phyloP scores from a whole-genome alignment of 2,888 invertebrate genomes.

The Plusia festucae region DNA sequence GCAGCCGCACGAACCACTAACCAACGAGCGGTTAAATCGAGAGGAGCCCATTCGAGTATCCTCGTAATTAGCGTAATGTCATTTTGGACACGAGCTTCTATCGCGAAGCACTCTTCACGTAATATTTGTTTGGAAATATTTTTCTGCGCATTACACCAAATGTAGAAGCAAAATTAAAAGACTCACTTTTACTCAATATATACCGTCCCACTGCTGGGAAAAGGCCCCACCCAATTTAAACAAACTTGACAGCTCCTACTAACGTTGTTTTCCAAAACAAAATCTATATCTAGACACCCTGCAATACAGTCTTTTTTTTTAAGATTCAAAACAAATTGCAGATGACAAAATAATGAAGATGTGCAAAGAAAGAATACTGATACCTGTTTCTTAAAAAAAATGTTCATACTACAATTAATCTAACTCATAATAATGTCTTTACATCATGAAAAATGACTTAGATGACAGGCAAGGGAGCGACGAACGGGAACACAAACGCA shows the following conservation, averaged over 20 bases:
- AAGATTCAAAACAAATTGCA: no score
- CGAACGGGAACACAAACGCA: background rate
- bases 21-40: slow-evolving; percentile 1
- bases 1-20: background rate
- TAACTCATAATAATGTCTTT: background rate
- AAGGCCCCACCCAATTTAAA: no score
- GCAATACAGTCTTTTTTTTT: no score
- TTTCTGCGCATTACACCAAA: background rate
- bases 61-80: background rate
- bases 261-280: no score
- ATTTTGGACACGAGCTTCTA: background rate
- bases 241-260: no score
- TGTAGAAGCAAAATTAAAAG: background rate
- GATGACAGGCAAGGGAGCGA: background rate
- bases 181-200: no score
- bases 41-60: background rate
- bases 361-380: no score
- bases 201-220: no score
- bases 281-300: no score
- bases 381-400: no score
- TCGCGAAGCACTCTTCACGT: background rate
- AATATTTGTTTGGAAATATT: background rate
- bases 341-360: no score
- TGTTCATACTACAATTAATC: no score
- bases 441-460: background rate